phyloP scores from a whole-genome alignment of 2,113 vertebrate genomes.

The Halcyon senegalensis region DNA sequence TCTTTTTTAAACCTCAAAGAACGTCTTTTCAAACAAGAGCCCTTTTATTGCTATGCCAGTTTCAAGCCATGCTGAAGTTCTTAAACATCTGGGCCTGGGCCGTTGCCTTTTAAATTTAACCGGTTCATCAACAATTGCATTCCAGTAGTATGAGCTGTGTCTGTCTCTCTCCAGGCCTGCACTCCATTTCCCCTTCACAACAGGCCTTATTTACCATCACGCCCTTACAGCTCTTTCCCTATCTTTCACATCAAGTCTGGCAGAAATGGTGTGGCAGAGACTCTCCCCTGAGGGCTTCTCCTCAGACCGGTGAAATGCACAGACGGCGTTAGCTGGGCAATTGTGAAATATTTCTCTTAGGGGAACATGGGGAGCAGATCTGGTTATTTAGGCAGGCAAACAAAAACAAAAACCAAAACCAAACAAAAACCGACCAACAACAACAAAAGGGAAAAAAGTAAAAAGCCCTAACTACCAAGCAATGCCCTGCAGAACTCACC shows the following conservation, averaged over 20 bases:
- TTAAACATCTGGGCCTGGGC: constrained; percentile 9
- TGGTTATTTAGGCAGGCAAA: not conserved
- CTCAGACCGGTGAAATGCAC: not conserved
- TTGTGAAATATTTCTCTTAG: not conserved
- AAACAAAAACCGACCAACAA: not conserved
- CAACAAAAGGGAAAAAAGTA: not conserved
- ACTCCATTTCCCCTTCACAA: not conserved
- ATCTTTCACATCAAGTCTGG: not conserved
- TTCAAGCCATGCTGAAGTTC: constrained; percentile 12
- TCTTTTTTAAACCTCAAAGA: not conserved
- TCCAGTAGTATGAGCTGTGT: constrained; percentile 17
- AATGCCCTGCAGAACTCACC: not conserved
- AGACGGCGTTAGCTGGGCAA: not conserved
- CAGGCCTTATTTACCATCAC: not conserved
- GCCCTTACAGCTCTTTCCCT: not conserved
- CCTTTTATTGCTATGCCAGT: constrained; percentile 20
- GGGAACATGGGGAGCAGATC: not conserved
- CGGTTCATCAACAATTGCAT: constrained; percentile 26
- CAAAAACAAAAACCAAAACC: too few relatives aligned
- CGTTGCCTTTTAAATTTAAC: not conserved
- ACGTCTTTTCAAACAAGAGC: not conserved
- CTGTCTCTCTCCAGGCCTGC: constrained; percentile 20
- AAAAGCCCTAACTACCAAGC: not conserved
- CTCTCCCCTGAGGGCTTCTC: not conserved
- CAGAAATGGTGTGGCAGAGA: not conserved